Percentiles rank a stretch among this genome's conserved stretches.
Conservation (phyloP, 1,140 invertebrate genomes). For the Nebria ingens region DNA sequence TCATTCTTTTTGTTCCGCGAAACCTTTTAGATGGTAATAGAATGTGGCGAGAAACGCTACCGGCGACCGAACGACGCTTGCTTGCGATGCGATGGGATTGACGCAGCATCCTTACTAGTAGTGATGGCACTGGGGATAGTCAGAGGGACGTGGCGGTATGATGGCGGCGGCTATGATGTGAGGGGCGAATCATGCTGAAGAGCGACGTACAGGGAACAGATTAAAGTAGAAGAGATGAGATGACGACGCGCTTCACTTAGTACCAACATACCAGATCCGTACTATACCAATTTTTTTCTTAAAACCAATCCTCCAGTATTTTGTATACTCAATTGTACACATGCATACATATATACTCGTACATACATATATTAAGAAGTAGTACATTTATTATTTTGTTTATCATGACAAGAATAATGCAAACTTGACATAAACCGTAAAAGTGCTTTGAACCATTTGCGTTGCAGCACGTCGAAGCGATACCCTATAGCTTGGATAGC, state of each 20-base stretch:
- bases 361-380: no score
- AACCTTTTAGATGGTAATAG: slow-evolving; percentile 23
- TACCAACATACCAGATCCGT: no score
- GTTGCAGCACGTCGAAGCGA: not conserved
- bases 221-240: slow-evolving; percentile 2
- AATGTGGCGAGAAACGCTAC: slow-evolving; percentile 12
- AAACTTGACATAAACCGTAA: no score
- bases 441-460: no score
- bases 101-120: slow-evolving; percentile 3
- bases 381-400: no score
- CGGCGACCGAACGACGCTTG: not conserved
- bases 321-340: no score
- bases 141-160: not conserved
- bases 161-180: not conserved
- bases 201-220: not conserved
- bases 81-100: slow-evolving; percentile 4
- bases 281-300: no score
- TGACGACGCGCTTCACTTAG: not conserved
- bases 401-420: no score
- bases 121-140: no score
- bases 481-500: not conserved
- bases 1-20: slow-evolving; percentile 22
- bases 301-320: no score
- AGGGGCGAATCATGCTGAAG: not conserved
- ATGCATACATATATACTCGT: no score